Conservation (phyloP, 1,140 invertebrate genomes). For the Littorina saxatilis region DNA sequence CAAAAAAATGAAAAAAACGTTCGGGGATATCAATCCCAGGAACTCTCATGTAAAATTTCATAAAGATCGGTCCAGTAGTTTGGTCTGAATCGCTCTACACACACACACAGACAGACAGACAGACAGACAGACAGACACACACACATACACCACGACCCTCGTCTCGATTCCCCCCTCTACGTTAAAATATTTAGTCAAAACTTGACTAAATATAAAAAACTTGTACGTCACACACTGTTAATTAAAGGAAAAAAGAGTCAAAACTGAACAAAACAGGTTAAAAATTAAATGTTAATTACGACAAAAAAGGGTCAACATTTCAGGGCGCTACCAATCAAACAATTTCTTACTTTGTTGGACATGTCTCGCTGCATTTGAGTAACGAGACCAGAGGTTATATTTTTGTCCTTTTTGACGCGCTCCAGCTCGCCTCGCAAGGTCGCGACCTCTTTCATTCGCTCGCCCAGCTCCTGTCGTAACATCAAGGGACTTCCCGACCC, state of each 20-base stretch:
- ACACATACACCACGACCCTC: no score
- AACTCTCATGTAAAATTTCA: no score
- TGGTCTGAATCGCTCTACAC: no score
- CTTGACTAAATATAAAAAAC: no score
- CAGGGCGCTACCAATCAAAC: neutral
- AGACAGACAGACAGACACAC: neutral
- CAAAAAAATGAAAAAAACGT: no score
- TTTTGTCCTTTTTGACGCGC: constrained; percentile 74
- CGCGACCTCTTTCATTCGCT: constrained; percentile 65
- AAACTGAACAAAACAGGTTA: neutral
- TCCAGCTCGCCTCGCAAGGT: constrained; percentile 70
- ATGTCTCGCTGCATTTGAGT: constrained; percentile 76
- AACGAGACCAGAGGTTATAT: constrained; percentile 74
- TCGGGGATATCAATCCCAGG: no score
- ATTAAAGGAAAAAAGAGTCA: neutral
- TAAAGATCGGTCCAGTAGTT: no score
- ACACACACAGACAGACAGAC: neutral
- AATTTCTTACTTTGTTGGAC: constrained; percentile 71
- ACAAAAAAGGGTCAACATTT: neutral
- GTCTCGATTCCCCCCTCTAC: no score
- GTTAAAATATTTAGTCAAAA: no score
- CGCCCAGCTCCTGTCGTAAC: constrained; percentile 58
- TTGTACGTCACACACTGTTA: no score
- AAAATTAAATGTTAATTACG: neutral
- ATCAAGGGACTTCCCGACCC: constrained; percentile 45